Conservation (phyloP, 2,888 invertebrate genomes). For the Cryptophagus acutangulus region DNA sequence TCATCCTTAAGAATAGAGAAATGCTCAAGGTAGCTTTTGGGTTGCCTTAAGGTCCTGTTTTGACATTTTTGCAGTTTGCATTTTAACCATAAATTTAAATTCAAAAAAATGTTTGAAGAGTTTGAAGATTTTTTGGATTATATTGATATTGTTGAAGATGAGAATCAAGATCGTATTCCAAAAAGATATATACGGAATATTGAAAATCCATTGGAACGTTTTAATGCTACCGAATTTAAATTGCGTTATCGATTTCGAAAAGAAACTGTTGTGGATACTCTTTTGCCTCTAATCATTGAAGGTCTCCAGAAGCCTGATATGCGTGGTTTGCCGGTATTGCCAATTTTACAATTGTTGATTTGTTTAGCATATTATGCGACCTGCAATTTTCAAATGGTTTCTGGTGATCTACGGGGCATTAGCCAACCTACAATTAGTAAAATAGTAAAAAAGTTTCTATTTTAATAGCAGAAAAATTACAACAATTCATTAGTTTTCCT, state of each 20-base stretch:
- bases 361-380: neutral
- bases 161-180: neutral
- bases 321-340: neutral
- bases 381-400: slow-evolving; percentile 6
- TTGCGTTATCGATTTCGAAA: neutral
- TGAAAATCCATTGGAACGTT: neutral
- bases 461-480: too few species aligned
- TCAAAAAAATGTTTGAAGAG: too few species aligned
- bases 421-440: slow-evolving; percentile 9
- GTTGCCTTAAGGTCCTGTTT: too few species aligned
- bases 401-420: slow-evolving; percentile 17
- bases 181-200: slow-evolving; percentile 1
- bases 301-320: neutral
- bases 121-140: neutral
- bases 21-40: too few species aligned
- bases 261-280: neutral
- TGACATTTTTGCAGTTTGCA: too few species aligned
- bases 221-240: neutral
- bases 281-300: neutral
- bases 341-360: neutral
- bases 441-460: slow-evolving; percentile 11
- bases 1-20: too few species aligned
- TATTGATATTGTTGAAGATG: neutral
- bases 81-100: too few species aligned
- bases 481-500: too few species aligned